phyloP scores from a whole-genome alignment of 2,888 invertebrate species.

The Peribatodes rhomboidaria region DNA sequence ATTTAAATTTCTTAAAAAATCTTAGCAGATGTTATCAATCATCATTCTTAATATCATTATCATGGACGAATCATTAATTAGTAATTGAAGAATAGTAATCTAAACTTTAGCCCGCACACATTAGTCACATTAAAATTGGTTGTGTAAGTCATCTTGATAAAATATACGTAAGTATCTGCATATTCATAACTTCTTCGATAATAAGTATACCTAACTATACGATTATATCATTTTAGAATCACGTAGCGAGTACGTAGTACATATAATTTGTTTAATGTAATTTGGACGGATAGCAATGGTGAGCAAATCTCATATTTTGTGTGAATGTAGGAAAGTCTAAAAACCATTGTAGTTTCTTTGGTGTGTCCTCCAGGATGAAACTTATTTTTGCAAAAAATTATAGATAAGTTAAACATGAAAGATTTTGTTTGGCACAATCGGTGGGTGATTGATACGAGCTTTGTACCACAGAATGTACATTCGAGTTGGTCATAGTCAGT shows the following conservation, averaged over 20 bases:
- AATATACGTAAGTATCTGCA: not conserved
- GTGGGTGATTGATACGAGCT: not conserved
- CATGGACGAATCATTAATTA: no score
- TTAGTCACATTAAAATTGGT: constrained; percentile 13
- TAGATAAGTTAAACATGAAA: not conserved
- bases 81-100: not conserved
- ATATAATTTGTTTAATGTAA: not conserved
- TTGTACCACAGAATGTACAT: not conserved
- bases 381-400: no score
- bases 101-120: not conserved
- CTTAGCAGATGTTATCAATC: not conserved
- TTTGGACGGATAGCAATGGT: constrained; percentile 5
- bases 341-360: not conserved
- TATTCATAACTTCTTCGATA: constrained; percentile 2
- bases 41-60: not conserved
- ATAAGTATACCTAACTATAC: not conserved
- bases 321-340: not conserved
- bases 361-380: not conserved
- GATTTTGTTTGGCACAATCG: not conserved
- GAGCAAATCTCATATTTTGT: constrained; percentile 6
- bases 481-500: not conserved
- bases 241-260: constrained; percentile 31
- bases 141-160: constrained; percentile 11
- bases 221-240: constrained; percentile 15
- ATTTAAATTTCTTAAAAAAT: not conserved